Base-by-base conservation (phyloP, 2,888 invertebrate genomes). In the Uloborus plumipes region DNA sequence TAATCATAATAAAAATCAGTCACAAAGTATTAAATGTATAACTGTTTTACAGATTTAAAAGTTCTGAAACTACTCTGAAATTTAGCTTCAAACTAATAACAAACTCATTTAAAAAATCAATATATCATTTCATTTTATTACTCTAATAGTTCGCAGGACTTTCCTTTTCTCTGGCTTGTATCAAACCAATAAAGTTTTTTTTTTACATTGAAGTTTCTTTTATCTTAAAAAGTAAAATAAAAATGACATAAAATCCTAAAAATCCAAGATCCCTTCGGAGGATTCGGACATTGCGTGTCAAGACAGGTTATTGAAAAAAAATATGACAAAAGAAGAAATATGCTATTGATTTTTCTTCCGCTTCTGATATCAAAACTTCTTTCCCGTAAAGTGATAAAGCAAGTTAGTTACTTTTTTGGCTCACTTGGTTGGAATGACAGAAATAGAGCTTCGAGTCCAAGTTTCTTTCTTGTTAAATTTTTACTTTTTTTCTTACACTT, bases 361-460 rank as follows among this genome's bases (percentile, higher is more conserved):
- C 39, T 53, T 49, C 62, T 47, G 70, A 74, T 74, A 80, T 69
- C 70, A 70, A 62, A 80, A 80, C 73, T 80, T 74, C 70, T 80
- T 51, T 47, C 39, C 26, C 50, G 59, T 20, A 64, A 74, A 72
- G 50, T 64, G 69, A 74, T 74, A 74, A 80, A 64, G 74, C 74
- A 31, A 53, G 51, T 20, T 22, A 20, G n/a, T 47, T 50, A n/a
- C 39, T 64, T 80, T 64, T 39, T 39, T 39, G 39, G 9, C 11
- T 39, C 39, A 39, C 39, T 39, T 39, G 39, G 39, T 39, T 39
- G 51, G 64, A 64, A 64, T 77, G 77, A 70, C 77, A 77, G 77
- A 71, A 69, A 65, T 65, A 77, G 70, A 55, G 55, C 70, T 77
- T 70, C 49, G 47, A 65, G 64, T 49, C 55, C 53, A 49, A 18